phyloP scores from a whole-genome alignment of 2,113 vertebrate genomes.

The Neolamprologus ventralis region DNA sequence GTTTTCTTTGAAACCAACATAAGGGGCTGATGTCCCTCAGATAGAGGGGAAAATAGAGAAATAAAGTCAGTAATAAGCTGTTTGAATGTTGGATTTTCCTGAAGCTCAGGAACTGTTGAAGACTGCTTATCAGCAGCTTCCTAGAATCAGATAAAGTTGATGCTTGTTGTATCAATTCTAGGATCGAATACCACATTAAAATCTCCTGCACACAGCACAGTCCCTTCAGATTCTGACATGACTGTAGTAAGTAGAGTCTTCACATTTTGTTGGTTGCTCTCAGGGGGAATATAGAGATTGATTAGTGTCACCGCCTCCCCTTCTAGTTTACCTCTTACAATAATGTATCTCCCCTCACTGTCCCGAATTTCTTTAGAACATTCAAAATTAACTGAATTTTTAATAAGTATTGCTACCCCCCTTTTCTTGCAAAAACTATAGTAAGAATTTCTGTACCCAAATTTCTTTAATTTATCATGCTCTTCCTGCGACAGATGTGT shows the following conservation, averaged over 20 bases:
- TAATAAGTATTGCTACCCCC: background rate
- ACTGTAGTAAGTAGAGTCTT: too few species aligned
- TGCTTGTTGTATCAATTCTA: too few species aligned
- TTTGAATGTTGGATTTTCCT: background rate
- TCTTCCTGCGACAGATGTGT: background rate
- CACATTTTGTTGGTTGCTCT: too few species aligned
- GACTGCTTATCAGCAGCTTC: background rate
- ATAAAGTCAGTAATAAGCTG: background rate
- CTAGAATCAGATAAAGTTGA: background rate
- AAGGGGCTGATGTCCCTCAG: background rate
- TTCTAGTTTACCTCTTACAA: background rate
- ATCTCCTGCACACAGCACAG: too few species aligned
- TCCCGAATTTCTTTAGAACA: background rate
- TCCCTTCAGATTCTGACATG: too few species aligned
- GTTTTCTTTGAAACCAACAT: background rate
- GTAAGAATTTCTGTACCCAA: background rate
- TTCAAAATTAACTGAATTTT: background rate
- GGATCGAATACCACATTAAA: too few species aligned
- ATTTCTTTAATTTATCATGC: background rate
- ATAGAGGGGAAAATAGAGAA: background rate
- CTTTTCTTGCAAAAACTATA: background rate
- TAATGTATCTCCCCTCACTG: background rate
- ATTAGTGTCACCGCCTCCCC: too few species aligned
- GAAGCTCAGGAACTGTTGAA: background rate
- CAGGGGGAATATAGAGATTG: too few species aligned